These are phyloP conservation scores for Drosophila hydei DNA, from an alignment of 1,140 invertebrate genomes.

Conservation along the genomic window DNA sequence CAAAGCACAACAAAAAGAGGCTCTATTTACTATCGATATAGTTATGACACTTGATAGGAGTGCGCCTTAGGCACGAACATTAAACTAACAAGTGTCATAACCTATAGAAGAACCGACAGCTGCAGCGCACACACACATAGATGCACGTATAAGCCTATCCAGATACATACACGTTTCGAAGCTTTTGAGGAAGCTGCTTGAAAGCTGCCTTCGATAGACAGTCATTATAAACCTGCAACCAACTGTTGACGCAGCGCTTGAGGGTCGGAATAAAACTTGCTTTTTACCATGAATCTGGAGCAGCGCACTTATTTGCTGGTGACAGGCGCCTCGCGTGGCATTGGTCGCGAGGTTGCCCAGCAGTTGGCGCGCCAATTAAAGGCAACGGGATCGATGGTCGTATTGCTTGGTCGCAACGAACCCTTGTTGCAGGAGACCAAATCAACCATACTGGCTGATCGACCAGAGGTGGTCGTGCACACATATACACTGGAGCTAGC, in stretches of 20 bases:
- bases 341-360: slow-evolving; percentile 91
- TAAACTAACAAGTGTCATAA: slow-evolving; percentile 11
- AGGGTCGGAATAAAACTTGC: not conserved
- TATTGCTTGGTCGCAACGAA: slow-evolving; percentile 91
- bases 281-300: slow-evolving; percentile 62
- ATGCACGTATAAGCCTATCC: not conserved
- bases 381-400: slow-evolving; percentile 87
- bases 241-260: slow-evolving; percentile 40
- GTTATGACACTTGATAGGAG: not conserved
- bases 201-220: slow-evolving; percentile 26
- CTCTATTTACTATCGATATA: not conserved
- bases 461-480: slow-evolving; percentile 82
- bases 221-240: slow-evolving; percentile 10
- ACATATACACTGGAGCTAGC: slow-evolving; percentile 87
- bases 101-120: not conserved
- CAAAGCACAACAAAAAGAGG: not conserved
- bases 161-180: slow-evolving; percentile 12
- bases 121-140: not conserved
- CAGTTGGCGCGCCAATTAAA: slow-evolving; percentile 87
- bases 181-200: slow-evolving; percentile 33
- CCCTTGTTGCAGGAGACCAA: slow-evolving; percentile 88
- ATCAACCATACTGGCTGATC: slow-evolving; percentile 85
- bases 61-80: not conserved
- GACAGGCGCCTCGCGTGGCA: slow-evolving; percentile 94
- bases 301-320: slow-evolving; percentile 87